These are phyloP conservation scores for Cydia strobilella DNA, from an alignment of 1,140 invertebrate genomes.

Conservation along the genomic window DNA sequence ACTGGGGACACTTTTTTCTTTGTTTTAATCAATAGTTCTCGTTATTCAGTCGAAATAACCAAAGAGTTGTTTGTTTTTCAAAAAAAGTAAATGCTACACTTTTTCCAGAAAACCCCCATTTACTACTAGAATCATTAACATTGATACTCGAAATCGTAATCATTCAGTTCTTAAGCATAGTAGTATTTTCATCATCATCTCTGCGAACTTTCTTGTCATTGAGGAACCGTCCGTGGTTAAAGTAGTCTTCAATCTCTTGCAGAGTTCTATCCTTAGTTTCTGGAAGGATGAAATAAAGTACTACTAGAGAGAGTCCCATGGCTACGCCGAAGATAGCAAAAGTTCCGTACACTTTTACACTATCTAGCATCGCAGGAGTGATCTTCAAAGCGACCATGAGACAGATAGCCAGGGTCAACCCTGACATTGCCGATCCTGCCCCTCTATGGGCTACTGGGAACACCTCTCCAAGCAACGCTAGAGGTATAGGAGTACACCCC, in stretches of 20 bases:
- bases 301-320: constrained; percentile 44
- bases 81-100: background rate
- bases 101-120: too few relatives aligned
- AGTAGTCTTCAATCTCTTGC: constrained; percentile 65
- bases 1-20: too few relatives aligned
- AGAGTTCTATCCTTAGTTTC: constrained; percentile 65
- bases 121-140: too few relatives aligned
- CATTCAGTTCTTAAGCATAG: background rate
- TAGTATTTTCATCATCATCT: background rate
- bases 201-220: constrained; percentile 34
- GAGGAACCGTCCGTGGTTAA: constrained; percentile 51
- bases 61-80: too few relatives aligned
- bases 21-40: too few relatives aligned
- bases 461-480: constrained; percentile 63
- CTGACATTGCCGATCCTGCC: constrained; percentile 50
- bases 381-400: constrained; percentile 54
- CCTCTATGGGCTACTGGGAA: constrained; percentile 61
- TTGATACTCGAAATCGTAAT: background rate
- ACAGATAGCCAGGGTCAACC: constrained; percentile 47
- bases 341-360: constrained; percentile 56
- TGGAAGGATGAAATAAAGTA: constrained; percentile 55
- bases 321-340: constrained; percentile 54
- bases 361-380: constrained; percentile 55
- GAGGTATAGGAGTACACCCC: constrained; percentile 63
- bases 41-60: too few relatives aligned